phyloP scores from a whole-genome alignment of 2,888 invertebrate species.

The Protophormia terraenovae region DNA sequence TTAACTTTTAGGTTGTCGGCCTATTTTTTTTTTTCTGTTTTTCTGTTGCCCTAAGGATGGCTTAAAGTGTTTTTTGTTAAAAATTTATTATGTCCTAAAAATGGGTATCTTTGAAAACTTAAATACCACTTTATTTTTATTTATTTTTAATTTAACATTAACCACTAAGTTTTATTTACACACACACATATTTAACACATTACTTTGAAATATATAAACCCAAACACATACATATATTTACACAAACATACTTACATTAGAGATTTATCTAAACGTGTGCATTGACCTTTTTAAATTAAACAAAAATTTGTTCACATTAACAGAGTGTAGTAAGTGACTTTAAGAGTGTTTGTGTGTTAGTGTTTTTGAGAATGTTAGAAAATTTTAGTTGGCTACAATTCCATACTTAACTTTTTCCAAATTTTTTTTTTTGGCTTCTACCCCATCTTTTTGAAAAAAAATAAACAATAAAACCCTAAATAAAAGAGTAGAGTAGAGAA shows the following conservation, averaged over 20 bases:
- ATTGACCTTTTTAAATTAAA: slow-evolving; percentile 50
- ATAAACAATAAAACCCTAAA: not conserved
- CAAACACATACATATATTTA: too few species aligned
- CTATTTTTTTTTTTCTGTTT: not conserved
- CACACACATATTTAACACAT: not conserved
- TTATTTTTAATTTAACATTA: slow-evolving; percentile 44
- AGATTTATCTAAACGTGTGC: slow-evolving; percentile 32
- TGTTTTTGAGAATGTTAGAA: not conserved
- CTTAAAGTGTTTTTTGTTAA: not conserved
- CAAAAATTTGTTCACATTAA: slow-evolving; percentile 18
- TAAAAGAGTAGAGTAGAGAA: slow-evolving; percentile 20
- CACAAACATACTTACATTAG: not conserved
- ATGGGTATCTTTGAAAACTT: slow-evolving; percentile 15
- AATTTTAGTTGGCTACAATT: slow-evolving; percentile 52
- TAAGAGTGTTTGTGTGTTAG: not conserved
- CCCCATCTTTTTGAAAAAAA: not conserved
- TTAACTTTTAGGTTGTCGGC: too few species aligned
- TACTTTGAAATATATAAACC: too few species aligned
- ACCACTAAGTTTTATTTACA: slow-evolving; percentile 31
- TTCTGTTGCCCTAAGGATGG: not conserved
- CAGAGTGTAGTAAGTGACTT: not conserved
- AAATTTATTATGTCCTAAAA: not conserved
- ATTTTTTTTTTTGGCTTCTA: slow-evolving; percentile 23
- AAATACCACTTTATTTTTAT: slow-evolving; percentile 25
- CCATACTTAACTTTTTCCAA: slow-evolving; percentile 35